Percentiles rank a stretch among this genome's conserved stretches.
These are phyloP conservation scores for Drosophila fulvimacula DNA, from an alignment of 2,888 invertebrate genomes.

Conservation along the genomic window DNA sequence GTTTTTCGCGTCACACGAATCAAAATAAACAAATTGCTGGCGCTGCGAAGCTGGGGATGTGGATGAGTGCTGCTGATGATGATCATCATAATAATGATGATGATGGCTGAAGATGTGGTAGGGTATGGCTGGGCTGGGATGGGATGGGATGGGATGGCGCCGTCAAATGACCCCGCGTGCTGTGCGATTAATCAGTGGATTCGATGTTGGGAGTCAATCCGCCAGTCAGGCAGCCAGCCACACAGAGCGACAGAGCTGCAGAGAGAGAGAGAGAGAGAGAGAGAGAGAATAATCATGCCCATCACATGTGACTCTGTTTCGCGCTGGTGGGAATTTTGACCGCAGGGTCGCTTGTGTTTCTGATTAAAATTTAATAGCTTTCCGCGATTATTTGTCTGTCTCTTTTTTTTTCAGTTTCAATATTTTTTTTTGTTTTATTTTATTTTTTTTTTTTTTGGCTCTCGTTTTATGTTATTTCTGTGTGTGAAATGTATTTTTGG, in stretches of 20 bases:
- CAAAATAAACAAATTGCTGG: constrained; percentile 66
- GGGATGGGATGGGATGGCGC: constrained; percentile 51
- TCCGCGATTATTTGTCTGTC: constrained; percentile 65
- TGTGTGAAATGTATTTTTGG: constrained; percentile 57
- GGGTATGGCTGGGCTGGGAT: constrained; percentile 11
- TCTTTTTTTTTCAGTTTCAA: constrained; percentile 13
- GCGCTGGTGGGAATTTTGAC: constrained; percentile 71
- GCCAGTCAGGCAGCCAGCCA: background rate
- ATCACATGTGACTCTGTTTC: constrained; percentile 20
- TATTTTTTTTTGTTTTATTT: constrained; percentile 12
- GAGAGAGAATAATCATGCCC: constrained; percentile 45
- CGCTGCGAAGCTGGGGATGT: constrained; percentile 15
- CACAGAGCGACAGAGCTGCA: constrained; percentile 4
- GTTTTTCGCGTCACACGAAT: constrained; percentile 63
- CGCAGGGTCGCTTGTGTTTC: constrained; percentile 71
- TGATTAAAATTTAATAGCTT: constrained; percentile 78
- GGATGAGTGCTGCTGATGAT: constrained; percentile 13
- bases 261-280: constrained; percentile 11
- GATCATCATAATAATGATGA: background rate
- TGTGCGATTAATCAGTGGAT: constrained; percentile 66
- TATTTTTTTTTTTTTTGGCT: constrained; percentile 35
- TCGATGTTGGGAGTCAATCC: constrained; percentile 27
- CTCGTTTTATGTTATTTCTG: constrained; percentile 40
- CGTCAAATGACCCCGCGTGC: constrained; percentile 47
- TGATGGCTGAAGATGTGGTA: constrained; percentile 17